phyloP scores from a whole-genome alignment of 2,113 vertebrate genomes.

The Dromaius novaehollandiae region DNA sequence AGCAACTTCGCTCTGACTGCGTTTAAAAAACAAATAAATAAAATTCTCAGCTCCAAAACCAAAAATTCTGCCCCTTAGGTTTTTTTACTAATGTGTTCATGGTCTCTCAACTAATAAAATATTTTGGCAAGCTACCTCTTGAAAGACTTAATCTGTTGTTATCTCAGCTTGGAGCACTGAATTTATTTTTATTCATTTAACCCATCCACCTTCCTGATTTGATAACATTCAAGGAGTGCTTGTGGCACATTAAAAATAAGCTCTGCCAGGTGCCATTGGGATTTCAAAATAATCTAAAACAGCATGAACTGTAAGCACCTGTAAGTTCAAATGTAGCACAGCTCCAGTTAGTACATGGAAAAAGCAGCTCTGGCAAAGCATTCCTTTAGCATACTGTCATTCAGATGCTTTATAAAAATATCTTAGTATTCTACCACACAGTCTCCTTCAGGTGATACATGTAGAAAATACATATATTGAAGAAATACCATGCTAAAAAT shows the following conservation, averaged over 20 bases:
- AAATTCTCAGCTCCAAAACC: constrained; percentile 74
- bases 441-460: neutral
- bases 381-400: constrained; percentile 15
- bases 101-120: neutral
- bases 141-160: neutral
- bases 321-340: neutral
- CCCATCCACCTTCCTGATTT: constrained; percentile 51
- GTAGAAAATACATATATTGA: neutral
- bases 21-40: constrained; percentile 53
- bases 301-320: neutral
- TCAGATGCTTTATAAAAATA: neutral
- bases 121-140: neutral
- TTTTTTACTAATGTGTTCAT: neutral
- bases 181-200: constrained; percentile 68
- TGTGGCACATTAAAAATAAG: constrained; percentile 68
- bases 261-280: constrained; percentile 5
- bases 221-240: constrained; percentile 75
- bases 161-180: constrained; percentile 73
- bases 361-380: neutral
- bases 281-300: neutral
- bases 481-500: neutral
- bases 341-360: neutral
- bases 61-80: neutral
- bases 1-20: constrained; percentile 87
- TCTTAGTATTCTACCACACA: neutral